A percentile compares a stretch with the other conserved stretches of the same genome.
These are phyloP conservation scores for Thumatha senex DNA, from an alignment of 2,888 invertebrate genomes.

Conservation along the genomic window DNA sequence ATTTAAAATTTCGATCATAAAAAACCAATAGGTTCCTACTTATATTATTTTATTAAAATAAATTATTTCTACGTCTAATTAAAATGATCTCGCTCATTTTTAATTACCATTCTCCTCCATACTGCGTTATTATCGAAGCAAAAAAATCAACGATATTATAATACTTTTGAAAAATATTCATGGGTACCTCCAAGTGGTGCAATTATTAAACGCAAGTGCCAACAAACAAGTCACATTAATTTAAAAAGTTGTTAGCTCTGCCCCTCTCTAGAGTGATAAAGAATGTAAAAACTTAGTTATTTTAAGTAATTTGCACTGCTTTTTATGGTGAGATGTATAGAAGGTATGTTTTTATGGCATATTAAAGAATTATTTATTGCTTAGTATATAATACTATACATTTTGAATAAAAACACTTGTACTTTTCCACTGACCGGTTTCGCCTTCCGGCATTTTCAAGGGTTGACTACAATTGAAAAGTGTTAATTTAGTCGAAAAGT, in stretches of 20 bases:
- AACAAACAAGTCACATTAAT: constrained; percentile 65
- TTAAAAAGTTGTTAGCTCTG: constrained; percentile 40
- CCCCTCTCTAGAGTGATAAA: constrained; percentile 12
- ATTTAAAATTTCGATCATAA: too few relatives aligned
- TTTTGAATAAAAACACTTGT: too few relatives aligned
- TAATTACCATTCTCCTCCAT: too few relatives aligned
- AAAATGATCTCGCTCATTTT: too few relatives aligned
- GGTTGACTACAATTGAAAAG: too few relatives aligned
- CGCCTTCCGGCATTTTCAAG: too few relatives aligned
- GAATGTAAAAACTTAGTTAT: constrained; percentile 27
- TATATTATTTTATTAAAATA: too few relatives aligned
- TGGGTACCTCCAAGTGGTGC: constrained; percentile 26
- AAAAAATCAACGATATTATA: background rate
- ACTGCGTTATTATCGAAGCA: too few relatives aligned
- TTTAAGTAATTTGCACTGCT: constrained; percentile 37
- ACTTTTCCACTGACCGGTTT: too few relatives aligned
- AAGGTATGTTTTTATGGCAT: background rate
- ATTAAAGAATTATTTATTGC: background rate
- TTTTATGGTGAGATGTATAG: constrained; percentile 16
- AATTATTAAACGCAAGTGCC: constrained; percentile 40
- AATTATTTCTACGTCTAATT: too few relatives aligned
- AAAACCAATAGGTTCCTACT: too few relatives aligned
- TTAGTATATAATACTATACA: background rate
- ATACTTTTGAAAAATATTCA: constrained; percentile 22
- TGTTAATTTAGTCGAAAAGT: too few relatives aligned